Evolutionary conservation across 2,113 vertebrate species (phyloP), one percentile per base, ranked within the genome.

Genomic region (Melierax canorus): DNA sequence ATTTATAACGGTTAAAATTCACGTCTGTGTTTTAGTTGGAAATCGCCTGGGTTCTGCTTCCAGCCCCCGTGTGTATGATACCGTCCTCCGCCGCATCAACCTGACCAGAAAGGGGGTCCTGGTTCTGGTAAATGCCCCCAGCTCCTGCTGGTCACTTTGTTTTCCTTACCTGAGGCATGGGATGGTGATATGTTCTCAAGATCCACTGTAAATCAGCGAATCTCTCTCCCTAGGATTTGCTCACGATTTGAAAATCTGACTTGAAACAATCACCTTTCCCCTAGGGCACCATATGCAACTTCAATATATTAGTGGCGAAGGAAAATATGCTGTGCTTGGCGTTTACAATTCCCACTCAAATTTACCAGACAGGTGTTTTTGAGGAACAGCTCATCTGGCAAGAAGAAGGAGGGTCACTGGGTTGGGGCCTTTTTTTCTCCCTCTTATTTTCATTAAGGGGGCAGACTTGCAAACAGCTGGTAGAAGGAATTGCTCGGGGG

Each of bases 171-270:
- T 45, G n/a, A 60, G 73, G 51, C 60, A 84, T 0, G 27, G 76
- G 60, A 6, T n/a, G 60, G 77, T 56, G 88, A 55, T 71, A 80
- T 1, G 63, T 97, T 90, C 94, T 94, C 80, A 60, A 81, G 77
- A 58, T 38, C 83, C 76, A 13, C 91, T 68, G 92, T 91, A 97
- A 97, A 97, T 97, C 94, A 95, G 76, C 6, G 6, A 91, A 96
- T 89, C 80, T 95, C 95, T 87, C 94, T 96, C 94, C 69, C 86
- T 94, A 91, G 93, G 94, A 95, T 96, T 97, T 92, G 95, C 88
- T 97, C 92, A 88, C n/a, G 15, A 96, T 63, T 96, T 97, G 97
- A 94, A 96, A 97, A 97, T 95, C 95, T 94, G 94, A 94, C 95
- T 97, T 95, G 91, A 97, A 96, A 97, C 94, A 96, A 91, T 92